Conservation (phyloP, 2,797 vertebrate genomes). For the Oreochromis mossambicus region DNA sequence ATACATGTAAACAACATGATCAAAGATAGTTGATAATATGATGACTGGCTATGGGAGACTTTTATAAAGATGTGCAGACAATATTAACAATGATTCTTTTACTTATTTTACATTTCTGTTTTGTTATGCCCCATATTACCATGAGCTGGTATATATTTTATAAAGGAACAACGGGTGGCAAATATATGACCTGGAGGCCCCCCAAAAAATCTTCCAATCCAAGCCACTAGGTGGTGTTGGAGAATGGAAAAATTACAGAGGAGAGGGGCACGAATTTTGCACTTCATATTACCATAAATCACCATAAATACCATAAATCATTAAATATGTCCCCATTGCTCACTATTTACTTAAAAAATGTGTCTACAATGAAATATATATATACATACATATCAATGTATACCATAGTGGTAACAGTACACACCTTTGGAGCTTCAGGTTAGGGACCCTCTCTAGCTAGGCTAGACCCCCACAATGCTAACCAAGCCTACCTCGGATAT, state of each 20-base stretch:
- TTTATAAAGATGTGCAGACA: not conserved
- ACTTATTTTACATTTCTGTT: not conserved
- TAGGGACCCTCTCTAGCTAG: no score
- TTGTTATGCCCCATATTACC: not conserved
- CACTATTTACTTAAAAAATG: not conserved
- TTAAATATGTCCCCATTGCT: not conserved
- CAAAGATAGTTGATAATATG: not conserved
- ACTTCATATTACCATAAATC: not conserved
- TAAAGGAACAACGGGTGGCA: not conserved
- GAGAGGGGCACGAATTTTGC: not conserved
- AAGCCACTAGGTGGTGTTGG: not conserved
- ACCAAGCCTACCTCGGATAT: no score
- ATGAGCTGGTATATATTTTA: not conserved
- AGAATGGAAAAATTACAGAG: not conserved
- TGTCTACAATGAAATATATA: not conserved
- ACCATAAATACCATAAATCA: not conserved
- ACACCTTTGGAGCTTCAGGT: no score
- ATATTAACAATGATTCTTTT: not conserved
- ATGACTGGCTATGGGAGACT: not conserved
- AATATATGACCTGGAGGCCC: not conserved
- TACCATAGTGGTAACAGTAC: no score
- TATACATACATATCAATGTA: not conserved
- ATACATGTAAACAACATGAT: not conserved
- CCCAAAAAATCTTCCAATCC: not conserved
- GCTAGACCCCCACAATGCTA: no score